Percentiles rank a stretch among this genome's conserved stretches.
These are phyloP conservation scores for Myzus persicae DNA, from an alignment of 1,140 invertebrate genomes.

Conservation along the genomic window DNA sequence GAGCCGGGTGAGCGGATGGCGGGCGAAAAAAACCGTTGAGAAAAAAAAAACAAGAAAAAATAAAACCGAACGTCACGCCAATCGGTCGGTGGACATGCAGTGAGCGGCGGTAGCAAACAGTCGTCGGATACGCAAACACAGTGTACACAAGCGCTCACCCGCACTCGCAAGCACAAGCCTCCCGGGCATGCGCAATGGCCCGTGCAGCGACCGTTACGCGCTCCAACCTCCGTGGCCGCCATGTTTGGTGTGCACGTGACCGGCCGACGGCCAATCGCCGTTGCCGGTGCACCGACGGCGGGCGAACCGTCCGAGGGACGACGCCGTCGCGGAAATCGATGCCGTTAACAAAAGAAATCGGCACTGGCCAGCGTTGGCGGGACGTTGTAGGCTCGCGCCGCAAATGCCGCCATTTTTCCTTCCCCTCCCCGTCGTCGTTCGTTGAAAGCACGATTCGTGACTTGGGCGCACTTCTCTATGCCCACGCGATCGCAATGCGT, in stretches of 20 bases:
- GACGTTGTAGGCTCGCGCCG: neutral
- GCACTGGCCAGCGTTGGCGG: too few species aligned
- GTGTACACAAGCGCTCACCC: neutral
- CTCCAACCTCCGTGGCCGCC: constrained; percentile 22
- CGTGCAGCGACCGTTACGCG: neutral
- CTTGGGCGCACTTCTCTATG: too few species aligned
- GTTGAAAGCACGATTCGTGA: too few species aligned
- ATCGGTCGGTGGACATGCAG: neutral
- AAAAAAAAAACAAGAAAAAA: neutral
- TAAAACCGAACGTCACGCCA: neutral
- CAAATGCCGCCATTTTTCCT: constrained; percentile 46
- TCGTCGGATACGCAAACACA: neutral
- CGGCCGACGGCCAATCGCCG: neutral
- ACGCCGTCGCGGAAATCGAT: constrained; percentile 39
- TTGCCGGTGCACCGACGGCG: neutral
- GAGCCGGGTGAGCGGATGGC: neutral
- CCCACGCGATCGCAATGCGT: too few species aligned
- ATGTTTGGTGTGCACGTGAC: constrained; percentile 36
- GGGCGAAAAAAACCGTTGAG: constrained; percentile 39
- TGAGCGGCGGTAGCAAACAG: neutral
- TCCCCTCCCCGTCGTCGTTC: too few species aligned
- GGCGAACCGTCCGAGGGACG: constrained; percentile 15
- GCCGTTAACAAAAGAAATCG: constrained; percentile 46
- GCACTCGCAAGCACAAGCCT: neutral
- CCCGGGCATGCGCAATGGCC: neutral